A percentile compares a stretch with the other conserved stretches of the same genome.
Conservation (phyloP, 2,888 invertebrate species). For the Chironomus tentans region DNA sequence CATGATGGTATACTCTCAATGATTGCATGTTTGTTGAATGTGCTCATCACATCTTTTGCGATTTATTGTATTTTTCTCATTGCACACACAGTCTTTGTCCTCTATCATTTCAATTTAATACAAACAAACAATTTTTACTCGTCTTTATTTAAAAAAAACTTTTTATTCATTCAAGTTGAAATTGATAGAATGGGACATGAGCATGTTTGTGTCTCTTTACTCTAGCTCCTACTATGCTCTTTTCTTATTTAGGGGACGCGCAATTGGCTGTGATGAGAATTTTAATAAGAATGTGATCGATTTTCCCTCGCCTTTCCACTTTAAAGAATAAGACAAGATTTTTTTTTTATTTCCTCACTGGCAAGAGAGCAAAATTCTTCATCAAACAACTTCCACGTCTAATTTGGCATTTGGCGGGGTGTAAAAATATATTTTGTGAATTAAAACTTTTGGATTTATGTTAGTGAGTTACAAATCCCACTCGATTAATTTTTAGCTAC, state of each 20-base stretch:
- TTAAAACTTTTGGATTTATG: no score
- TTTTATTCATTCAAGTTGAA: neutral
- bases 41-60: neutral
- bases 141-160: no score
- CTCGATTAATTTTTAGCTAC: no score
- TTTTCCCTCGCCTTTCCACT: neutral
- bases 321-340: neutral
- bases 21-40: slow-evolving; percentile 4
- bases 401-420: no score
- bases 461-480: no score
- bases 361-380: no score
- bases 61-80: neutral
- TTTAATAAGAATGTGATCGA: slow-evolving; percentile 20
- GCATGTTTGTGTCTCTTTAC: neutral
- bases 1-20: neutral
- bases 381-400: no score
- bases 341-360: neutral
- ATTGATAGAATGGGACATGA: neutral
- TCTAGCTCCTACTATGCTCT: neutral
- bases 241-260: neutral
- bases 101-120: neutral
- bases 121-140: neutral
- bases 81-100: neutral
- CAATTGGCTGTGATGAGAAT: slow-evolving; percentile 15
- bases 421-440: no score